Conservation (phyloP, 2,797 vertebrate species). For the Malacoraja senta region DNA sequence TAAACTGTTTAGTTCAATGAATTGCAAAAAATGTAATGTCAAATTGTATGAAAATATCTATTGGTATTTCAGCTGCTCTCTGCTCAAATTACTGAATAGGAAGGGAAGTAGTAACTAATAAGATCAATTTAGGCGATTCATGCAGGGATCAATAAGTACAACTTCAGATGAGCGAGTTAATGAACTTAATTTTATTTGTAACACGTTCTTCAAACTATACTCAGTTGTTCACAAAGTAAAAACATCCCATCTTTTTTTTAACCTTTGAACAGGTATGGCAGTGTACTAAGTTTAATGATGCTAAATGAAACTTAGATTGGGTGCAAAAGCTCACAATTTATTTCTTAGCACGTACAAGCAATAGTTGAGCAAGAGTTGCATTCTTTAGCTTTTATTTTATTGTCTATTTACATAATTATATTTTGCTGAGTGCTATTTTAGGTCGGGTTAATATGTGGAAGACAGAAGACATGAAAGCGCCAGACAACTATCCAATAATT, state of each 20-base stretch:
- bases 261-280: background rate
- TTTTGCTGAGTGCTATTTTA: background rate
- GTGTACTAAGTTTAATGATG: background rate
- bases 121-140: background rate
- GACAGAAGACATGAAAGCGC: background rate
- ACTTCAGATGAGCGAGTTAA: background rate
- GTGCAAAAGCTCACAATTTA: background rate
- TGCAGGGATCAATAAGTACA: background rate
- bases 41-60: background rate
- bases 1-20: background rate
- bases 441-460: background rate
- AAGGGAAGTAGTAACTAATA: background rate
- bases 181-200: background rate
- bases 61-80: background rate
- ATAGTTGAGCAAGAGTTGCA: background rate
- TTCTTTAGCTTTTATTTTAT: background rate
- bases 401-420: background rate
- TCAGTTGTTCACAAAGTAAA: background rate
- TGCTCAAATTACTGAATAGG: background rate
- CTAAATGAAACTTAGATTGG: background rate
- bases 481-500: background rate
- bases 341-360: background rate
- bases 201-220: background rate
- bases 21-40: background rate
- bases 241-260: background rate